These are phyloP conservation scores for Carpatolechia fugitivella DNA, from an alignment of 2,888 invertebrate species.

Conservation along the genomic window DNA sequence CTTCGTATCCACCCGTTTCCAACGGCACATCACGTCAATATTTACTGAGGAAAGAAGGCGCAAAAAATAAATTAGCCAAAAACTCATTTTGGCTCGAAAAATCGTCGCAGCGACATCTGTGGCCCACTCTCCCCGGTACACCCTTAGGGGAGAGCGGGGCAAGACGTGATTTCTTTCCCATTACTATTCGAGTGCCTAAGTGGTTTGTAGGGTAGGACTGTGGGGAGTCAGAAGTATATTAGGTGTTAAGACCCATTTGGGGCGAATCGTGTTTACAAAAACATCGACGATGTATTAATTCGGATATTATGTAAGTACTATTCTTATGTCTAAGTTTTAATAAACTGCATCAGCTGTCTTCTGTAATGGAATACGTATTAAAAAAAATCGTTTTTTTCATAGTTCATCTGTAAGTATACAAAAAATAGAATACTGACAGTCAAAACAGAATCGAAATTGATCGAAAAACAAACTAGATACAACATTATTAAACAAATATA, in stretches of 20 bases:
- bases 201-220: conserved; percentile 30
- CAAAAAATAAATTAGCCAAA: conserved; percentile 79
- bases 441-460: too few species aligned
- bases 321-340: too few species aligned
- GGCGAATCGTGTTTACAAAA: neutral
- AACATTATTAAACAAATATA: too few species aligned
- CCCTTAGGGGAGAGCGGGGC: conserved; percentile 30
- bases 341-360: too few species aligned
- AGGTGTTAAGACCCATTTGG: neutral
- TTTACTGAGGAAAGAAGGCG: conserved; percentile 76
- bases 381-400: too few species aligned
- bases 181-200: conserved; percentile 51
- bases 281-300: too few species aligned
- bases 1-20: conserved; percentile 42
- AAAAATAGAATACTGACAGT: too few species aligned
- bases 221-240: conserved; percentile 23
- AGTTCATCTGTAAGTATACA: too few species aligned
- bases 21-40: conserved; percentile 57
- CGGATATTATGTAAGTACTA: too few species aligned
- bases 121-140: conserved; percentile 49
- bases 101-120: conserved; percentile 68
- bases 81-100: conserved; percentile 74
- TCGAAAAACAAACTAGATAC: too few species aligned
- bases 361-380: too few species aligned
- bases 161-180: conserved; percentile 54